Conservation (phyloP, 1,140 invertebrate genomes). For the Neocloeon triangulifer region DNA sequence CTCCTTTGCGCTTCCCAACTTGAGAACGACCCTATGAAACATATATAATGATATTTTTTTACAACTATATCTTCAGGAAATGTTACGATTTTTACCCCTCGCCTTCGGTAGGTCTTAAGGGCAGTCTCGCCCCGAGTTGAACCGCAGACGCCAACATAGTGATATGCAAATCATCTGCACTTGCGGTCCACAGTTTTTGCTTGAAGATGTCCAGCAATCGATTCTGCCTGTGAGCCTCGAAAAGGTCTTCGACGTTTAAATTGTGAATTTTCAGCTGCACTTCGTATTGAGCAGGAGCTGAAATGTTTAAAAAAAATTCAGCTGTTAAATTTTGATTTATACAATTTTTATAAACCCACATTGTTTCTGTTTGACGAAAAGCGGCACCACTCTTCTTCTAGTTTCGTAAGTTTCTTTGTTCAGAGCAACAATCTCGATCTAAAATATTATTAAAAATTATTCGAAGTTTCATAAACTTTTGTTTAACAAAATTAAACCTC, state of each 20-base stretch:
- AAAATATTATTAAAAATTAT: no score
- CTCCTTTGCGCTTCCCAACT: slow-evolving; percentile 45
- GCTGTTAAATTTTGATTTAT: no score
- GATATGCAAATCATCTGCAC: slow-evolving; percentile 40
- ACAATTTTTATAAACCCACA: slow-evolving; percentile 7
- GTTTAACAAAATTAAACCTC: slow-evolving; percentile 1
- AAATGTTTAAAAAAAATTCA: slow-evolving; percentile 1
- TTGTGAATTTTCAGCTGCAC: slow-evolving; percentile 75
- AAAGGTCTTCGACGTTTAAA: slow-evolving; percentile 61
- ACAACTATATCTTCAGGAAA: no score
- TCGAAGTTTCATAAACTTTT: neutral
- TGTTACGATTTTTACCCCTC: no score
- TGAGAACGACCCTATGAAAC: slow-evolving; percentile 46
- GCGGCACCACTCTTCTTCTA: slow-evolving; percentile 29
- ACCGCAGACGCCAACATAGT: slow-evolving; percentile 65
- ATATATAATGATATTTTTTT: no score
- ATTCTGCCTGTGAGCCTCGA: slow-evolving; percentile 37
- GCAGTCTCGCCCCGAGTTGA: slow-evolving; percentile 55
- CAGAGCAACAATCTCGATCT: slow-evolving; percentile 50
- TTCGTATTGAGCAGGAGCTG: slow-evolving; percentile 43
- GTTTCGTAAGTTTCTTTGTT: slow-evolving; percentile 59
- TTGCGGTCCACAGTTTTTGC: slow-evolving; percentile 28
- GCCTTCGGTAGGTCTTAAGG: slow-evolving; percentile 53
- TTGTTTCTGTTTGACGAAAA: slow-evolving; percentile 34
- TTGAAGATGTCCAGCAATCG: slow-evolving; percentile 51